These are phyloP conservation scores for Biston betularia DNA, from an alignment of 2,888 invertebrate species.

Conservation along the genomic window DNA sequence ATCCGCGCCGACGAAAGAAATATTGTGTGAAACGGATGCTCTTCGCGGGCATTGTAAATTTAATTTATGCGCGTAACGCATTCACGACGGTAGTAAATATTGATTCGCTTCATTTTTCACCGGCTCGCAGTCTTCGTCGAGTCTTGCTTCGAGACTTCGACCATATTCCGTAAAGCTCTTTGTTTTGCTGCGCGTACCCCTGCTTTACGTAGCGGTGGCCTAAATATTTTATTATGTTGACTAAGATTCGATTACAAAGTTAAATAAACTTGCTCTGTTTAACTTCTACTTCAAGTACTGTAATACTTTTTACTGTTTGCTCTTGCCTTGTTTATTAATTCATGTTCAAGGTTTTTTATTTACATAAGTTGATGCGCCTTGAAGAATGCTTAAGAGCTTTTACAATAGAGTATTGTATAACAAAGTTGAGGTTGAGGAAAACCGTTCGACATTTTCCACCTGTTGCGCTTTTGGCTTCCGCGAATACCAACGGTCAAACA, in stretches of 20 bases:
- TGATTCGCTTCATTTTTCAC: constrained; percentile 48
- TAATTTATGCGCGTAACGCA: constrained; percentile 58
- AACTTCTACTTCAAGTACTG: neutral
- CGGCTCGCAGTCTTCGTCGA: constrained; percentile 16
- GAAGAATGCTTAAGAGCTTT: neutral
- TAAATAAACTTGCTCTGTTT: neutral
- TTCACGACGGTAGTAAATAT: constrained; percentile 58
- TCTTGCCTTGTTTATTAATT: neutral
- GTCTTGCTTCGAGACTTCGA: constrained; percentile 9
- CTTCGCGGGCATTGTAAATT: constrained; percentile 59
- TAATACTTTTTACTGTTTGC: neutral
- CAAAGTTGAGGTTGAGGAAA: constrained; percentile 20
- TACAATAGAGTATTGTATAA: constrained; percentile 1
- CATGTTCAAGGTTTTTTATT: neutral
- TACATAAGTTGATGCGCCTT: neutral
- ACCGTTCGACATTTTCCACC: constrained; percentile 45
- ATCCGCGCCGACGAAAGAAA: constrained; percentile 73
- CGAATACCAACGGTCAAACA: constrained; percentile 44
- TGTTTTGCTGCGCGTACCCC: constrained; percentile 9
- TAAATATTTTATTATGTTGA: neutral
- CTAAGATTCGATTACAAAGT: neutral
- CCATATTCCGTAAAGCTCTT: neutral
- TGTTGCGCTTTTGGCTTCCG: constrained; percentile 49
- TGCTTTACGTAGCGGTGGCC: neutral
- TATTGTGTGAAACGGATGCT: constrained; percentile 63